Percentiles rank a stretch among this genome's conserved stretches.
These are phyloP conservation scores for Eupithecia inturbata DNA, from an alignment of 2,888 invertebrate species.

Conservation along the genomic window DNA sequence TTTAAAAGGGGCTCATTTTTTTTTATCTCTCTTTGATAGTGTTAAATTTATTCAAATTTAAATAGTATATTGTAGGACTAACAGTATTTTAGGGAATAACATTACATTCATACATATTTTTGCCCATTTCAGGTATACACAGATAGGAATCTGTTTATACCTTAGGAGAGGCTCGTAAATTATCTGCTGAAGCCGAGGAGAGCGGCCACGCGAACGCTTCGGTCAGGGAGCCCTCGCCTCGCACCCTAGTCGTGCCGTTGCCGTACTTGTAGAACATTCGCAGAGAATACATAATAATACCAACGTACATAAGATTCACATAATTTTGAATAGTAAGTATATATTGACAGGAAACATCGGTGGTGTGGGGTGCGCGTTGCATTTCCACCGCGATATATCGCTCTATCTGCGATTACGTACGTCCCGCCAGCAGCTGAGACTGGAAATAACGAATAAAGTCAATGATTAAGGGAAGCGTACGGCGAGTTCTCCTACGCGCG, in stretches of 20 bases:
- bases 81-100: too few relatives aligned
- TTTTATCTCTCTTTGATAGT: too few relatives aligned
- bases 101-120: too few relatives aligned
- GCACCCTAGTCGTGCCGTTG: not conserved
- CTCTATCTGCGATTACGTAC: constrained; percentile 81
- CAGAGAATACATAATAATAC: too few relatives aligned
- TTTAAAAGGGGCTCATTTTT: not conserved
- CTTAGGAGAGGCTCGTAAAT: not conserved
- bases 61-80: too few relatives aligned
- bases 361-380: not conserved
- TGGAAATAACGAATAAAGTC: constrained; percentile 82
- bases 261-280: too few relatives aligned
- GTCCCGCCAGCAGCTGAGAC: constrained; percentile 88
- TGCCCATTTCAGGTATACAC: too few relatives aligned
- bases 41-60: not conserved
- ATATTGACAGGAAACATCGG: not conserved
- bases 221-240: constrained; percentile 26
- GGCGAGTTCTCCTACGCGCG: not conserved
- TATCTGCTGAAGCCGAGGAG: constrained; percentile 26
- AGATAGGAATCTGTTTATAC: too few relatives aligned
- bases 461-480: not conserved
- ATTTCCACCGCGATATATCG: constrained; percentile 54
- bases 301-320: not conserved
- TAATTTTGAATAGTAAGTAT: constrained; percentile 7
- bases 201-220: constrained; percentile 35